phyloP scores from a whole-genome alignment of 1,140 invertebrate species.

The Plodia interpunctella region DNA sequence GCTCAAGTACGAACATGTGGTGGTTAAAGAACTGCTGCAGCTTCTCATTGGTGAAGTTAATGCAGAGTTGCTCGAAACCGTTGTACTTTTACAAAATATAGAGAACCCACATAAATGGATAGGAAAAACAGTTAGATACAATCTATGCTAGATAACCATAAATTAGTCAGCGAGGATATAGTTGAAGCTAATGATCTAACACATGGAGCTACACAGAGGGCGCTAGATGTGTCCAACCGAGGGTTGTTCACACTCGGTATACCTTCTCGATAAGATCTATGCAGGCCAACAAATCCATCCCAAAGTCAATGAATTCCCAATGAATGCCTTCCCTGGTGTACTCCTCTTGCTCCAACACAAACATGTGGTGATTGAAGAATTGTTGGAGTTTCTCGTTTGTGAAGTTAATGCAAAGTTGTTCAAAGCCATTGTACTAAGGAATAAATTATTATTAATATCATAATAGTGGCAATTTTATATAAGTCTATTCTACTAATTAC shows the following conservation, averaged over 20 bases:
- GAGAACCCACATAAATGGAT: conserved; percentile 46
- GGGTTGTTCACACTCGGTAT: conserved; percentile 58
- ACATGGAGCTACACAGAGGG: conserved; percentile 20
- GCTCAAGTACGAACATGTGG: conserved; percentile 98
- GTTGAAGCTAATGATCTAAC: conserved; percentile 19
- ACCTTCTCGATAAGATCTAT: conserved; percentile 99
- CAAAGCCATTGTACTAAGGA: conserved; percentile 95
- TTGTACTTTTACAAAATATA: conserved; percentile 86
- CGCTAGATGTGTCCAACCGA: conserved; percentile 33
- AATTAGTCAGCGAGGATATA: conserved; percentile 43
- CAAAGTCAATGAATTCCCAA: conserved; percentile 98
- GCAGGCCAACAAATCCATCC: conserved; percentile 97
- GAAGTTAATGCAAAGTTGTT: conserved; percentile 99
- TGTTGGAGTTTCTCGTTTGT: conserved; percentile 98
- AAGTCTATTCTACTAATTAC: background rate
- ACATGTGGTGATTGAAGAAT: conserved; percentile 99
- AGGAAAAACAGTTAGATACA: conserved; percentile 38
- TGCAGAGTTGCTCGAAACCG: conserved; percentile 99
- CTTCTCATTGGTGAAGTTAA: conserved; percentile 99
- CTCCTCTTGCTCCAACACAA: conserved; percentile 97
- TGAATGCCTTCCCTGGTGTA: conserved; percentile 96
- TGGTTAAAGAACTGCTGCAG: conserved; percentile 99
- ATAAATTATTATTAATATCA: conserved; percentile 60
- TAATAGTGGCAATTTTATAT: conserved; percentile 21
- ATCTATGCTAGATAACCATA: conserved; percentile 30